Base-by-base conservation (phyloP, 2,888 invertebrate species). In the Gari tellinella region DNA sequence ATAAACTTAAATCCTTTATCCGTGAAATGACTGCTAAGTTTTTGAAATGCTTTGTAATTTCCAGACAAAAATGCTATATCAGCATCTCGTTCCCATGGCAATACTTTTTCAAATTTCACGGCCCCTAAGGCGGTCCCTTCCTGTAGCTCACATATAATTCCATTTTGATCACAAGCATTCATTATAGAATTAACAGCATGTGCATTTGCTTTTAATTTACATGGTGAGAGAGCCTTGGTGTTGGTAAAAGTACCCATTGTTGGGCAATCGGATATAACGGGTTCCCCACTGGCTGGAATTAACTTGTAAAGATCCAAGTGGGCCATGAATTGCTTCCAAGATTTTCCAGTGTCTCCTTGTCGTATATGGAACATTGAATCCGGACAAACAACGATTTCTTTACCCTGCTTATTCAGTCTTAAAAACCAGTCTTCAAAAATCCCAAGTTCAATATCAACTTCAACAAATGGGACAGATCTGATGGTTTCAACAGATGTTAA, bases 61-160 rank as follows among this genome's bases (percentile, higher is more conserved):
- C 67, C 57, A 7, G 83, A 64, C 1, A 80, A 64, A 58, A 85
- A 86, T 10, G 80, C 67, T 3, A 89, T 69, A 68, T 91, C 90
- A 17, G 83, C 88, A 74, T 90, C 90, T 15, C 86, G 61, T 69
- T 90, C 91, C 91, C 91, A 91, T 7, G 90, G 90, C 21, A 90
- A 74, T 52, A 87, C 80, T 55, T 84, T 87, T 26, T 76, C 65
- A 37, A 91, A 81, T 70, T 91, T 91, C n/a, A 90, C 88, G n/a
- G 91, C 90, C 14, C 91, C 90, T 7, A 91, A 73, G 5, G 86
- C 45, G 1, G 88, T 86, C 2, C 90, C 91, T 21, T 89, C 85
- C 40, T 87, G 85, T 15, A 90, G 64, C 57, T 90, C 88, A 72
- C 89, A 90, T 10, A 82, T 57, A 8, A 88, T 72, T 10, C 78